Conservation (phyloP, 2,797 vertebrate genomes). For the Rhynchotus rufescens region DNA sequence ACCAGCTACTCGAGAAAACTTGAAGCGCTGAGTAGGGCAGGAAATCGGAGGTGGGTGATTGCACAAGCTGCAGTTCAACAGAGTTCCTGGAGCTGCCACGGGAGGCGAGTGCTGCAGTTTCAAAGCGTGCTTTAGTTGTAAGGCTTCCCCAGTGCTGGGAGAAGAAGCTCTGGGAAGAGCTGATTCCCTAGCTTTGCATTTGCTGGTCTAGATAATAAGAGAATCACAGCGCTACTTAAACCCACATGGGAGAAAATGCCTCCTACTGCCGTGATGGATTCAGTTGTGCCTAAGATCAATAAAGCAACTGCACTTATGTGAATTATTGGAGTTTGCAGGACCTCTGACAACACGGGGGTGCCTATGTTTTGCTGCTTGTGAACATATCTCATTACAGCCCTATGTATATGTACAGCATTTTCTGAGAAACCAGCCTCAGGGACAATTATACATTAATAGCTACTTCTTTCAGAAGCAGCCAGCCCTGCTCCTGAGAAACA, state of each 20-base stretch:
- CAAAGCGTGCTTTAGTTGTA: neutral
- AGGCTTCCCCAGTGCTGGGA: neutral
- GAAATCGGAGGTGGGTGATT: slow-evolving; percentile 53
- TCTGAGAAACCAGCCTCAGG: slow-evolving; percentile 70
- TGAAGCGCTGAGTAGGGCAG: slow-evolving; percentile 52
- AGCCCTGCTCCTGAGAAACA: slow-evolving; percentile 72
- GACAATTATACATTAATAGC: slow-evolving; percentile 78
- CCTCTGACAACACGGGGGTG: slow-evolving; percentile 14
- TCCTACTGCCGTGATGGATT: neutral
- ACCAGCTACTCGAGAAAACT: slow-evolving; percentile 51
- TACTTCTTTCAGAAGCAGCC: slow-evolving; percentile 75
- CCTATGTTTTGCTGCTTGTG: neutral
- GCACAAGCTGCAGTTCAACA: slow-evolving; percentile 19
- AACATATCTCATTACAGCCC: slow-evolving; percentile 43
- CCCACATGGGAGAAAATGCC: neutral
- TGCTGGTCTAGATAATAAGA: neutral
- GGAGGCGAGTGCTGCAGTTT: neutral
- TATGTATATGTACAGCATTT: slow-evolving; percentile 61
- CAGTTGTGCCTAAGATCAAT: neutral
- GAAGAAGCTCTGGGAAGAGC: neutral
- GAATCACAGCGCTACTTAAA: neutral
- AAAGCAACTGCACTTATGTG: neutral
- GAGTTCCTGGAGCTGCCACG: slow-evolving; percentile 24
- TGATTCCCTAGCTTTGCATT: neutral
- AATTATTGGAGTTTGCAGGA: slow-evolving; percentile 13